Evolutionary conservation across 1,140 invertebrate species (phyloP), one percentile per base, ranked within the genome.

Genomic region (Zaprionus vittiger): DNA sequence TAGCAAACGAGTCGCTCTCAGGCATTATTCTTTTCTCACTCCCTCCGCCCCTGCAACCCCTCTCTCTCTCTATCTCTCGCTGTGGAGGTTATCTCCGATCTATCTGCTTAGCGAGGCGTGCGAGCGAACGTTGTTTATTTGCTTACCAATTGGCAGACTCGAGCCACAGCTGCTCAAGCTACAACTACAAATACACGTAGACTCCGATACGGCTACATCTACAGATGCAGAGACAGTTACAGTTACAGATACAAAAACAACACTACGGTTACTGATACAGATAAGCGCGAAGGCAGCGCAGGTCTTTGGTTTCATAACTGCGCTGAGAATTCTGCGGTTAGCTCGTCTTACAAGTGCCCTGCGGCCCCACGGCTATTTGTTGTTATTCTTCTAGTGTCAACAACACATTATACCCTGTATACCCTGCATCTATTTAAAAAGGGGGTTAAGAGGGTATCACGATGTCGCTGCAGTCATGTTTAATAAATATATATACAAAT

Each of bases 131-230:
- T 72, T 89, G 78, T 87, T 89, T 87, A 84, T 87, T 87, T 89
- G 84, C 84, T 77, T 89, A 81, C 78, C 84, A 89, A 87, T 86
- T 80, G 80, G 80, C 83, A 73, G 61, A 56, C 31, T 73, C 68
- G 47, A 83, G 63, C 66, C 66, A 34, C 54, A 54, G 77, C 73
- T 57, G 69, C 52, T 41, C 34, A 49, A 47, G 7, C 41, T 47
- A 38, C 28, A 31, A 31, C 11, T 22, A 61, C 49, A 86, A 76
- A 73, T 80, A 80, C 65, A 78, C 62, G 52, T 77, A 62, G 14
- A 74, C 2, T 9, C 31, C 31, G 65, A 59, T 76, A 85, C 56
- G 79, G 41, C 6, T 3, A 34, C 31, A 34, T 34, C 31, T 34
- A 34, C 65, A 74, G 79, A 66, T 77, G 70, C 44, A 41, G 22